Evolutionary conservation across 2,113 vertebrate species (phyloP).

Genomic region (Notechis scutatus): DNA sequence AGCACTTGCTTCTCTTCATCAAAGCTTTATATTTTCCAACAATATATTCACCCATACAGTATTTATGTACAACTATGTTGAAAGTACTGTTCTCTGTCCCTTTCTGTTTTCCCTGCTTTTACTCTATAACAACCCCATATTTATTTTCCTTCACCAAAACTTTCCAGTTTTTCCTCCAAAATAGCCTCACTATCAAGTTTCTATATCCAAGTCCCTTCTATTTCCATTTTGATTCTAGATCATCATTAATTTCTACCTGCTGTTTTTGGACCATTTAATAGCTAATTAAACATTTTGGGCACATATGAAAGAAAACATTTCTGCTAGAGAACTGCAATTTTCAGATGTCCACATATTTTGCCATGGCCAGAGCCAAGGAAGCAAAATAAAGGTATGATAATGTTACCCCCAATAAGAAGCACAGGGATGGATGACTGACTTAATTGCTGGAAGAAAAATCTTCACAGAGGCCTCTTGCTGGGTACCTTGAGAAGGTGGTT

Average conservation of each 20-base stretch:
- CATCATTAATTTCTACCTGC: neutral
- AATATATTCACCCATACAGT: neutral
- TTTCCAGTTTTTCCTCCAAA: neutral
- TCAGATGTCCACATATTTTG: neutral
- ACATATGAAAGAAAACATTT: neutral
- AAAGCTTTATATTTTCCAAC: neutral
- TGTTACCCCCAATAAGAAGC: neutral
- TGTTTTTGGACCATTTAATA: neutral
- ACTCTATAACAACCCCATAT: neutral
- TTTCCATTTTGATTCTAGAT: neutral
- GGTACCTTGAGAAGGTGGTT: too few species aligned
- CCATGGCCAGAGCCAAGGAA: neutral
- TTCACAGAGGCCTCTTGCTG: too few species aligned
- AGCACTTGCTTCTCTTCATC: neutral
- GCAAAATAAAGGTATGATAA: neutral
- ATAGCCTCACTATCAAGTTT: neutral
- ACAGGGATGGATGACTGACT: too few species aligned
- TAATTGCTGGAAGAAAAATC: too few species aligned
- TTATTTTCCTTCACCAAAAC: neutral
- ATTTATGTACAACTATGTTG: neutral
- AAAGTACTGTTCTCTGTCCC: neutral
- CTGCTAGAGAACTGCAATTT: neutral
- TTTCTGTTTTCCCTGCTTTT: neutral
- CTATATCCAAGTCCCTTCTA: neutral
- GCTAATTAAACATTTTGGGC: neutral